phyloP scores from a whole-genome alignment of 2,797 vertebrate genomes.

The Mormyrops boulengeri region DNA sequence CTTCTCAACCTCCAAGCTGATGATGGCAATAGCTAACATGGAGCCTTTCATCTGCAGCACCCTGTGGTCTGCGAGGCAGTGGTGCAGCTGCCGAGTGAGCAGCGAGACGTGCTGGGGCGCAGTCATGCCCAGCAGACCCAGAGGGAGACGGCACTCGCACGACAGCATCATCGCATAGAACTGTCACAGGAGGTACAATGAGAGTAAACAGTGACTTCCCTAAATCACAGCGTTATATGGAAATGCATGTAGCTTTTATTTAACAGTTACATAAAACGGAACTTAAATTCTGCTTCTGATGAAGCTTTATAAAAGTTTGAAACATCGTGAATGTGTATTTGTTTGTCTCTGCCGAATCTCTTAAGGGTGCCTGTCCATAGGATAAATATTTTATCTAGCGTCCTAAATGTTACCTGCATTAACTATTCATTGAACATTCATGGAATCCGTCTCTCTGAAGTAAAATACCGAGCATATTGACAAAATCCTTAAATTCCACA shows the following conservation, averaged over 20 bases:
- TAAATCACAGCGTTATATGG: background rate
- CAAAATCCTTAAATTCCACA: background rate
- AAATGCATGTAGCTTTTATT: background rate
- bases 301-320: background rate
- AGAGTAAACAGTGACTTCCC: background rate
- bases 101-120: slow-evolving; percentile 76
- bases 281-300: background rate
- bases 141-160: slow-evolving; percentile 69
- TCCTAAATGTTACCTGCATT: background rate
- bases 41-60: slow-evolving; percentile 84
- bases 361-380: background rate
- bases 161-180: slow-evolving; percentile 83
- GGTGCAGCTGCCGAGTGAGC: slow-evolving; percentile 78
- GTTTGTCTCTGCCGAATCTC: background rate
- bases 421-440: background rate
- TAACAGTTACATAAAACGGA: background rate
- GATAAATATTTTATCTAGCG: background rate
- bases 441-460: background rate
- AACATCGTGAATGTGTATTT: background rate
- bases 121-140: slow-evolving; percentile 62
- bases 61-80: slow-evolving; percentile 78
- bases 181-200: slow-evolving; percentile 45
- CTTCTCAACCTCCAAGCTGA: slow-evolving; percentile 93
- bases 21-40: slow-evolving; percentile 83
- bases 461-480: background rate